Evolutionary conservation across 2,888 invertebrate species (phyloP), one percentile per base, ranked within the genome.

Genomic region (Spatulosminthurus flaviceps): DNA sequence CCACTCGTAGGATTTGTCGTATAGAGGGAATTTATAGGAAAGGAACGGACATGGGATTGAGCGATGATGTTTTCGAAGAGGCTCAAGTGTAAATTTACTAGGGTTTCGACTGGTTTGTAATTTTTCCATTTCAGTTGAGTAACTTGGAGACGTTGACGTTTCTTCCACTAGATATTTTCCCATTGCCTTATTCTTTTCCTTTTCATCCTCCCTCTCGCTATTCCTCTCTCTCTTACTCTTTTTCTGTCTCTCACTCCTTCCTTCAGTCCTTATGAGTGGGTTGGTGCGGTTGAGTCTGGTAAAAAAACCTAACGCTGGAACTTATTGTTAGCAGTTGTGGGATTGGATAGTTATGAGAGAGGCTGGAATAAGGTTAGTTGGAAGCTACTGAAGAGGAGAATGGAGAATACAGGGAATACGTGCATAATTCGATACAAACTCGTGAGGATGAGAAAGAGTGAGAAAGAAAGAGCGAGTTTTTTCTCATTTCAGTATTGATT

Each of bases 401-500:
- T 29, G 28, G 71, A 66, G 51, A 72, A 75, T n/a, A 66, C 19
- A 66, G n/a, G 64, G 74, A 75, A 64, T 60, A 75, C 64, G 60
- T 75, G 75, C 75, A 75, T 75, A 75, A 75, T 75, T 75, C 41
- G 75, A 75, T 66, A 75, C 41, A 75, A 64, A 66, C 34, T 75
- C 64, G 75, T 75, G 75, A 60, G 75, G 64, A 75, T 75, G 75
- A 34, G 22, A 22, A 41, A 41, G 13, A 51, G n/a, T 13, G 19
- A 7, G 67, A 67, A 24, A 67, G 67, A 67, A n/a, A n/a, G 67
- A 67, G 67, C 26, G 64, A 66, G 42, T 34, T 61, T 64, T 64
- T 75, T 75, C 75, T 75, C 75, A 75, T 75, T 75, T 75, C 21
- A 61, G 64, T 75, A 75, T 75, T 75, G 75, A 75, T 75, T 75